Percentiles rank a stretch among this genome's conserved stretches.
Evolutionary conservation across 23 tunicate genomes (phyloP).

Genomic region (Trididemnum nubilum): DNA sequence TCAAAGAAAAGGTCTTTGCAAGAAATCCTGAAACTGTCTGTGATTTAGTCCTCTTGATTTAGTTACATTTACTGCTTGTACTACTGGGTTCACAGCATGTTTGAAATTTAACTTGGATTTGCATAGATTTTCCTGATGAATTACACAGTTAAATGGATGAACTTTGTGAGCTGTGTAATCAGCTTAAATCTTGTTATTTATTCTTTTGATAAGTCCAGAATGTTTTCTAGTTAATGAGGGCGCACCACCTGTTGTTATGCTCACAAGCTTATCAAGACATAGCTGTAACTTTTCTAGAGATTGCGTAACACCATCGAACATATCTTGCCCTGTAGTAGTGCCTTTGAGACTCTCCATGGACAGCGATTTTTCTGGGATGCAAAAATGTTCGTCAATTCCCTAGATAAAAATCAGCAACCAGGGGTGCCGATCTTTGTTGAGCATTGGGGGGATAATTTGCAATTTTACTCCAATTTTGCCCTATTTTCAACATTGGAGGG

Average conservation of each 20-base stretch:
- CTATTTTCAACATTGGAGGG: too few relatives aligned
- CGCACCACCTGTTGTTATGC: too few relatives aligned
- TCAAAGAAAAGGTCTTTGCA: too few relatives aligned
- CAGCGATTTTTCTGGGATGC: constrained; percentile 37
- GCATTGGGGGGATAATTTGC: too few relatives aligned
- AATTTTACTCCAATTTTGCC: too few relatives aligned
- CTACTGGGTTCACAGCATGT: constrained; percentile 53
- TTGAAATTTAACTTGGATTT: constrained; percentile 9
- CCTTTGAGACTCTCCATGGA: constrained; percentile 44
- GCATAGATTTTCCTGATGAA: constrained; percentile 41
- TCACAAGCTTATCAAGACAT: constrained; percentile 34
- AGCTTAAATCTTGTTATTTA: too few relatives aligned
- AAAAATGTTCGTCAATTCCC: constrained; percentile 43
- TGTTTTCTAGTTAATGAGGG: constrained; percentile 31
- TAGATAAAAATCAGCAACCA: constrained; percentile 30
- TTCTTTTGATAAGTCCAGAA: too few relatives aligned
- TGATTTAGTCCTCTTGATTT: constrained; percentile 39
- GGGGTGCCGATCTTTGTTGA: too few relatives aligned
- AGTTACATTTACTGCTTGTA: constrained; percentile 41
- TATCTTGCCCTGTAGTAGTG: constrained; percentile 57
- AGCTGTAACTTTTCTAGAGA: constrained; percentile 21
- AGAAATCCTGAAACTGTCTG: too few relatives aligned
- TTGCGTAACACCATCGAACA: constrained; percentile 33
- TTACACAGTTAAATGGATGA: constrained; percentile 39
- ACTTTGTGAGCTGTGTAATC: too few relatives aligned